Conservation (phyloP, 2,797 vertebrate genomes). For the Columba guinea region DNA sequence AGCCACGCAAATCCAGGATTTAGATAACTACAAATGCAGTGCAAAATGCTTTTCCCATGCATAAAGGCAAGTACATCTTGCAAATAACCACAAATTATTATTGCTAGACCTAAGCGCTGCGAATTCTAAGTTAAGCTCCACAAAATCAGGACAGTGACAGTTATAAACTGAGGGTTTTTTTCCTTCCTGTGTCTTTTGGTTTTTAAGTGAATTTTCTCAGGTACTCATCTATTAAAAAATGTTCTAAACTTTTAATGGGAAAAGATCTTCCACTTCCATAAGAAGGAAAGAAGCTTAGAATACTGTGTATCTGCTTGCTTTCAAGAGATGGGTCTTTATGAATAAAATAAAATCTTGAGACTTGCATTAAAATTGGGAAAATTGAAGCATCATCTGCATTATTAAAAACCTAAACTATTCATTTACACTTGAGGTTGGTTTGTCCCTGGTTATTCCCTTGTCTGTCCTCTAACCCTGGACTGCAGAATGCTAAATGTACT, state of each 20-base stretch:
- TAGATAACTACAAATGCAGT: accelerated
- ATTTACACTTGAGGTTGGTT: not conserved
- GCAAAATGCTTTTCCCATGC: not conserved
- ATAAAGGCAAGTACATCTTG: not conserved
- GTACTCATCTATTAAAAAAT: not conserved
- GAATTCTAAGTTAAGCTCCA: not conserved
- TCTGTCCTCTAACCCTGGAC: not conserved
- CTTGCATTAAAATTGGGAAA: not conserved
- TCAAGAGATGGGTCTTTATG: not conserved
- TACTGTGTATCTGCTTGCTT: not conserved
- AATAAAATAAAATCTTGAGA: not conserved
- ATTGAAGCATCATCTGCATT: not conserved
- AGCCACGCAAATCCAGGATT: accelerated
- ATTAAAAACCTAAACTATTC: not conserved
- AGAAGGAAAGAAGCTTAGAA: not conserved
- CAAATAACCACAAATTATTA: not conserved
- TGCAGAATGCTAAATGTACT: not conserved
- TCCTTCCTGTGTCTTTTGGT: not conserved
- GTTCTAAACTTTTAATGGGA: not conserved
- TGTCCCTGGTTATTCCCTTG: not conserved
- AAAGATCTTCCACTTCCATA: not conserved
- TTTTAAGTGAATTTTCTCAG: not conserved
- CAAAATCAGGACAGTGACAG: not conserved
- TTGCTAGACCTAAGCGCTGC: not conserved
- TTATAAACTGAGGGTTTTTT: not conserved